phyloP scores from a whole-genome alignment of 1,140 invertebrate genomes.

The Sinonovacula constricta region DNA sequence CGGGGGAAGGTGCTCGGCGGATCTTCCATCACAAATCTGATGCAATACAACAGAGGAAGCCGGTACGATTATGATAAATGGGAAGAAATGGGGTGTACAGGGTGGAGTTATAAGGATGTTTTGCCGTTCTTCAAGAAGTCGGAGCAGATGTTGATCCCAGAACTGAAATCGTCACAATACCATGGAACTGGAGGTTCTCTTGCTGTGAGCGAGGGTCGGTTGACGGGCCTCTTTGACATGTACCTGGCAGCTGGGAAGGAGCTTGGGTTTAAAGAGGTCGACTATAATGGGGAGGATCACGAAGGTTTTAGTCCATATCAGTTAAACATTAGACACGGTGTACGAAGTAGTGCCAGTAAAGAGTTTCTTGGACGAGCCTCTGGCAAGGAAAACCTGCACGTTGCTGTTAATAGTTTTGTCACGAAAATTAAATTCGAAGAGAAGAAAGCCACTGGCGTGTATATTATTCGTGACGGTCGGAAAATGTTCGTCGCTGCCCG shows the following conservation, averaged over 20 bases:
- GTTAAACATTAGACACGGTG: slow-evolving; percentile 9
- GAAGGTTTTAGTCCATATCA: not conserved
- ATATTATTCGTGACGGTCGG: slow-evolving; percentile 69
- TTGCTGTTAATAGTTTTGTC: not conserved
- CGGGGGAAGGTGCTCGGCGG: slow-evolving; percentile 82
- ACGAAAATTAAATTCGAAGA: slow-evolving; percentile 16
- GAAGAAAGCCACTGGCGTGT: slow-evolving; percentile 59
- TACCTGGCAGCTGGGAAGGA: slow-evolving; percentile 10
- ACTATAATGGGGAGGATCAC: slow-evolving; percentile 35
- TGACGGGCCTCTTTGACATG: not conserved
- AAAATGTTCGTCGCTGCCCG: slow-evolving; percentile 82
- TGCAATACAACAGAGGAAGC: slow-evolving; percentile 96
- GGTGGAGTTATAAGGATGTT: slow-evolving; percentile 92
- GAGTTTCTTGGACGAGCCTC: not conserved
- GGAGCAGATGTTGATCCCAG: slow-evolving; percentile 61
- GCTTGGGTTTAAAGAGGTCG: slow-evolving; percentile 76
- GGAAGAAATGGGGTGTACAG: slow-evolving; percentile 90
- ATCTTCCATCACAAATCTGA: slow-evolving; percentile 95
- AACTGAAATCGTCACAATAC: slow-evolving; percentile 25
- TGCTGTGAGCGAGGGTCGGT: not conserved
- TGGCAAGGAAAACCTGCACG: not conserved
- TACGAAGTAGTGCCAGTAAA: not conserved
- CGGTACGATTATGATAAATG: slow-evolving; percentile 94
- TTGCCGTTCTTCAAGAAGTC: slow-evolving; percentile 95
- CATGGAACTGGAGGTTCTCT: slow-evolving; percentile 32